Conservation (phyloP, 2,888 invertebrate genomes). For the Latheticus oryzae region DNA sequence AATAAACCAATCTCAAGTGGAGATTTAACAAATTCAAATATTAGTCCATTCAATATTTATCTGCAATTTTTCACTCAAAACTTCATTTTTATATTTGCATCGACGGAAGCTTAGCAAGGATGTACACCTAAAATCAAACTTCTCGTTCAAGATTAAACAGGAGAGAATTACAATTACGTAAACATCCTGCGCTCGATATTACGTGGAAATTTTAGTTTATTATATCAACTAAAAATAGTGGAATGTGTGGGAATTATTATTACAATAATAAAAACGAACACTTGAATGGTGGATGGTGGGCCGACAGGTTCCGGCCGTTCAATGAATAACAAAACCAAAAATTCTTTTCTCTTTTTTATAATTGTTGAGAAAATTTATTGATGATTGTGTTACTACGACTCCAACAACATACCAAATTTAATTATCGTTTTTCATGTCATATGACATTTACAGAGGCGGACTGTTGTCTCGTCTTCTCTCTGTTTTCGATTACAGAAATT, state of each 20-base stretch:
- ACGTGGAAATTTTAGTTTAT: constrained; percentile 50
- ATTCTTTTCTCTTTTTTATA: background rate
- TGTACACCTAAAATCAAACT: background rate
- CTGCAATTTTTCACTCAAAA: no score
- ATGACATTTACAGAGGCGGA: constrained; percentile 14
- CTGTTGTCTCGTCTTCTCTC: no score
- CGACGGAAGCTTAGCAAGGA: background rate
- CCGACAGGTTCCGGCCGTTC: constrained; percentile 32
- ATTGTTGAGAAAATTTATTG: constrained; percentile 25
- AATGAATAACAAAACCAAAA: constrained; percentile 13
- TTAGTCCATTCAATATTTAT: no score
- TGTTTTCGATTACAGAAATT: constrained; percentile 11
- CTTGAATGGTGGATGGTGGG: constrained; percentile 45
- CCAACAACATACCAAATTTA: constrained; percentile 7
- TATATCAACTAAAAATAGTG: constrained; percentile 51
- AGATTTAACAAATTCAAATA: no score
- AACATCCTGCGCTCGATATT: constrained; percentile 51
- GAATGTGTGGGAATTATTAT: constrained; percentile 48
- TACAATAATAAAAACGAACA: constrained; percentile 49
- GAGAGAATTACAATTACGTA: constrained; percentile 47
- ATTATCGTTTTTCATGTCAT: constrained; percentile 13
- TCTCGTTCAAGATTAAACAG: constrained; percentile 46
- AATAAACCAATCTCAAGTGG: no score
- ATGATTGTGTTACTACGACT: constrained; percentile 24
- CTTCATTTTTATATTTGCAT: no score